A percentile compares a stretch with the other conserved stretches of the same genome.
Conservation (phyloP, 2,113 vertebrate species). For the Poicephalus gulielmi region DNA sequence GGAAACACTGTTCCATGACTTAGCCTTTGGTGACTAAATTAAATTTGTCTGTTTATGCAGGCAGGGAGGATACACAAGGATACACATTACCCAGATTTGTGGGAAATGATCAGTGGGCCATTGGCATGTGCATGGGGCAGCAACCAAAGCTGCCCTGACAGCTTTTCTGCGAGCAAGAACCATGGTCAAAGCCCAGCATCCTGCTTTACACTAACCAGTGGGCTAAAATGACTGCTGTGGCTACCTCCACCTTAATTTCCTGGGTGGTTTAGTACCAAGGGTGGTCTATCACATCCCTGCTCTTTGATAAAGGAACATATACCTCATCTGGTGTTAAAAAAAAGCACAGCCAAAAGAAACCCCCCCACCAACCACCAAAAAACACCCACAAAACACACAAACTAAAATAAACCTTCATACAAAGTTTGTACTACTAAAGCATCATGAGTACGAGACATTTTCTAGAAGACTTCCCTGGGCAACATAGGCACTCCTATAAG, state of each 20-base stretch:
- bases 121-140: fast-evolving
- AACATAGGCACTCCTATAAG: not conserved
- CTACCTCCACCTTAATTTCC: not conserved
- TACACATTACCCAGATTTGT: not conserved
- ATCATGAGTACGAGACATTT: not conserved
- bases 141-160: not conserved
- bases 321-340: not conserved
- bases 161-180: fast-evolving
- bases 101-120: not conserved
- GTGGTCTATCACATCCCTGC: not conserved
- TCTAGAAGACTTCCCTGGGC: not conserved
- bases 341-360: not conserved
- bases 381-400: not conserved
- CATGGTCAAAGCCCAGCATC: fast-evolving
- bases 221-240: fast-evolving
- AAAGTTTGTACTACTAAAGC: not conserved
- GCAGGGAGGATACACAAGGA: not conserved
- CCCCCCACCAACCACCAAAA: not conserved
- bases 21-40: not conserved
- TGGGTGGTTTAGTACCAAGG: not conserved
- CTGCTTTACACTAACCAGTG: not conserved
- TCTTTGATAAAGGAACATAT: not conserved
- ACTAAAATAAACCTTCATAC: too few species aligned
- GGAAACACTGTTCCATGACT: not conserved
- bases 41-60: not conserved